Base-by-base conservation (phyloP, 2,888 invertebrate genomes). In the Cerceris ruficornis region DNA sequence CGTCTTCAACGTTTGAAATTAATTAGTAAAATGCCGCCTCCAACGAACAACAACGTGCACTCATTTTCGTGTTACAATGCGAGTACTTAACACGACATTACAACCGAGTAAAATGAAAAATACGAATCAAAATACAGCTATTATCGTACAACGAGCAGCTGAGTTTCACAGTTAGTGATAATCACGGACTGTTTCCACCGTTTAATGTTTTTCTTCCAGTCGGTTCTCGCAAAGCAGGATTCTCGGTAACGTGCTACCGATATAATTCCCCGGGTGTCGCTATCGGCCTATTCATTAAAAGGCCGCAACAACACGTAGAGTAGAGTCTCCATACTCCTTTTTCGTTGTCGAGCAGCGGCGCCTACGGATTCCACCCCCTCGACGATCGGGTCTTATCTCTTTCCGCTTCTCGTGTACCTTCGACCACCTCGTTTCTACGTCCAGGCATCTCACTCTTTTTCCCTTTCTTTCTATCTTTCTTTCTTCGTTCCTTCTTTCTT, bases 251-350 rank as follows among this genome's bases (percentile, higher is more conserved):
- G 54, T 43, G 57, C 49, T 61, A 64, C 57, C 64, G 72, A 73
- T 83, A 70, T 78, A 84, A 83, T 84, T 81, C 69, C 39, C 65
- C 55, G 43, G 52, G 75, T 75, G 71, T 75, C 64, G 68, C 67
- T 81, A 75, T 80, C 81, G 64, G 64, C 55, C 71, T 80, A 84
- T 84, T 84, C 82, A 68, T 84, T 81, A 81, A 74, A 79, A 73
- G 83, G 54, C 72, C 71, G 59, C 66, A 59, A 64, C 59, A 69
- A 64, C 69, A 55, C 50, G 61, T 13, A 64, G 50, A 55, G 57
- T 39, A 28, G n/a, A 14, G 17, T 9, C 13, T 55, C 50, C 14
- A 15, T 49, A 39, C 39, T 65, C 41, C 14, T 60, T 75, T 66
- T 66, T 43, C 58, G 43, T 50, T 52, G 52, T 69, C 67, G 62